Evolutionary conservation across 2,888 invertebrate genomes (phyloP).

Genomic region (Halictus ligatus): DNA sequence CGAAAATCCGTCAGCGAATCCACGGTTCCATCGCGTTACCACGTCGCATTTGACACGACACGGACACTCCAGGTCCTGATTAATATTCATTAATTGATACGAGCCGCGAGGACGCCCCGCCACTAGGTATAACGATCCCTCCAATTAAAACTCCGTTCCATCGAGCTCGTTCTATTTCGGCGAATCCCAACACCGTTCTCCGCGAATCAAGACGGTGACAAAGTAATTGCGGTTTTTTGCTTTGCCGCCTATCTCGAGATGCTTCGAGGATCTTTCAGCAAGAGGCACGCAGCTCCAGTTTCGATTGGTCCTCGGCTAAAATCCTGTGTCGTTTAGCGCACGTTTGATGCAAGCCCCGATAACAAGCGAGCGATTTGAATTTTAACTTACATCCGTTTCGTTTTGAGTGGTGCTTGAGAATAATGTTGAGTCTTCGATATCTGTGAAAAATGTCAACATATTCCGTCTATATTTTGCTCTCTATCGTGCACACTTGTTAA

Average conservation of each 20-base stretch:
- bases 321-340: background rate
- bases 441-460: background rate
- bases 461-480: background rate
- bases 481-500: background rate
- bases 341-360: background rate
- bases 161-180: background rate
- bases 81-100: constrained; percentile 45
- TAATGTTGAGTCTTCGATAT: background rate
- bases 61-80: constrained; percentile 14
- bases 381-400: background rate
- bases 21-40: background rate
- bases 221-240: background rate
- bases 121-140: constrained; percentile 23
- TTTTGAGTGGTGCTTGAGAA: background rate
- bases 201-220: background rate
- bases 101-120: background rate
- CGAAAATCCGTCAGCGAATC: too few relatives aligned
- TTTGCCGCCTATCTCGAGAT: background rate
- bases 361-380: background rate
- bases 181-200: background rate
- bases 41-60: constrained; percentile 1
- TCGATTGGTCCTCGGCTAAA: background rate
- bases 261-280: background rate
- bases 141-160: constrained; percentile 24
- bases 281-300: background rate